Percentiles rank a stretch among this genome's conserved stretches.
Evolutionary conservation across 2,797 vertebrate genomes (phyloP).

Genomic region (Hirundo rustica): DNA sequence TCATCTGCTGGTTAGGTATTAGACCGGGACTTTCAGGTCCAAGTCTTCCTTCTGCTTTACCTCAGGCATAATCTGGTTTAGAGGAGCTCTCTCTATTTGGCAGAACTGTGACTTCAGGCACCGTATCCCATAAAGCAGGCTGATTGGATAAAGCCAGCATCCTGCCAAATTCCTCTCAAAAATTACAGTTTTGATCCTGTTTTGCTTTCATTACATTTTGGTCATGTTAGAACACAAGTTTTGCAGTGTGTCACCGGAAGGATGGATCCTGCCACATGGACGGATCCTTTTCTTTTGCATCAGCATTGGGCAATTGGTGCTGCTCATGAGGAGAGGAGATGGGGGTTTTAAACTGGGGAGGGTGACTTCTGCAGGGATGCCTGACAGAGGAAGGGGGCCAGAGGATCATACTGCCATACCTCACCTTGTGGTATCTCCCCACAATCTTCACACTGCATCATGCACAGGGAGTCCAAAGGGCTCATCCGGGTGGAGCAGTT

Average conservation of each 20-base stretch:
- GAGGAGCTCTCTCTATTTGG: not conserved
- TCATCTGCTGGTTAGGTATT: not conserved
- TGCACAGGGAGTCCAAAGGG: not conserved
- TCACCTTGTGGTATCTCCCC: not conserved
- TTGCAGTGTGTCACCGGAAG: fast-evolving
- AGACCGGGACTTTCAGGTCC: not conserved
- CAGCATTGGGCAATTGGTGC: fast-evolving
- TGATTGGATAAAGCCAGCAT: not conserved
- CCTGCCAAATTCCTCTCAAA: not conserved
- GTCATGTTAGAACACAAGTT: not conserved
- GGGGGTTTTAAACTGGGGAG: not conserved
- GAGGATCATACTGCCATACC: fast-evolving
- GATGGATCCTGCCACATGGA: not conserved
- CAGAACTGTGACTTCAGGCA: not conserved
- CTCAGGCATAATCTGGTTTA: not conserved
- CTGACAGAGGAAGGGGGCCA: not conserved
- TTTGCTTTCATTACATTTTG: not conserved
- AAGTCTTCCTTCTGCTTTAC: not conserved
- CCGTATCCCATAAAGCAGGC: not conserved
- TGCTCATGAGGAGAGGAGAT: not conserved
- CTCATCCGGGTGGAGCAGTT: fast-evolving
- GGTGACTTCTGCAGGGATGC: not conserved
- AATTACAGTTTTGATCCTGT: not conserved
- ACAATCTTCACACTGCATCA: fast-evolving
- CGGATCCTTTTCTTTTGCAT: not conserved